Base-by-base conservation (phyloP, 2,797 vertebrate genomes). In the Hephaestus fuliginosus region DNA sequence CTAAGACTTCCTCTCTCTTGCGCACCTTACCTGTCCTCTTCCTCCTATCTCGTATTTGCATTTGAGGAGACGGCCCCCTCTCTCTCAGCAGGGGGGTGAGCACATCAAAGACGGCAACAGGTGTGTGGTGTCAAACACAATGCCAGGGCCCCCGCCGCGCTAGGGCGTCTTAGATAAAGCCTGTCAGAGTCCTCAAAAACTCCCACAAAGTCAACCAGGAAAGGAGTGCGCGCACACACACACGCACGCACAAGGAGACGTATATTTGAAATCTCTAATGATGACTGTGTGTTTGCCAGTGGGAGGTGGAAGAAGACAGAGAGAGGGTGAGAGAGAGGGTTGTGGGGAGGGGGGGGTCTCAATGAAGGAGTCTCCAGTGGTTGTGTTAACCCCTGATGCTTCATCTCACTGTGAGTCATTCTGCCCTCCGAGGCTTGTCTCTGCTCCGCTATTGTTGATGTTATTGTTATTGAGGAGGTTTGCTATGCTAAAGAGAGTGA, bases 81-180 rank as follows among this genome's bases (percentile, higher is more conserved):
- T 75, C 60, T 79, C 91, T 84, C 92, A 89, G 90, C 72, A 70
- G 88, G 91, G 86, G 83, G 69, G 63, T 25, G 55, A 80, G 70
- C 86, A 93, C 93, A 92, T 94, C 90, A 95, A 95, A 94, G 91
- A 86, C 53, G 0, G 86, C 93, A 93, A 95, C 93, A 93, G 92
- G 93, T 93, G 92, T 86, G 82, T 87, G 74, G 88, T 92, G 93
- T 95, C 90, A 90, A 92, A 93, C 88, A 92, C 90, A 91, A 92
- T 88, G 89, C 89, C 81, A 89, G 88, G 89, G 89, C 91, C 92
- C 94, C 91, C 6, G 75, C 86, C 36, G 91, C 0, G 90, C 87
- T 52, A 63, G 80, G 89, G 86, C 46, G 70, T 90, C 88, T 91
- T 92, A 88, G 89, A 94, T 92, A 92, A 94, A 93, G 84, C 85